phyloP scores from a whole-genome alignment of 2,113 vertebrate species.

The Corythornis cristatus region DNA sequence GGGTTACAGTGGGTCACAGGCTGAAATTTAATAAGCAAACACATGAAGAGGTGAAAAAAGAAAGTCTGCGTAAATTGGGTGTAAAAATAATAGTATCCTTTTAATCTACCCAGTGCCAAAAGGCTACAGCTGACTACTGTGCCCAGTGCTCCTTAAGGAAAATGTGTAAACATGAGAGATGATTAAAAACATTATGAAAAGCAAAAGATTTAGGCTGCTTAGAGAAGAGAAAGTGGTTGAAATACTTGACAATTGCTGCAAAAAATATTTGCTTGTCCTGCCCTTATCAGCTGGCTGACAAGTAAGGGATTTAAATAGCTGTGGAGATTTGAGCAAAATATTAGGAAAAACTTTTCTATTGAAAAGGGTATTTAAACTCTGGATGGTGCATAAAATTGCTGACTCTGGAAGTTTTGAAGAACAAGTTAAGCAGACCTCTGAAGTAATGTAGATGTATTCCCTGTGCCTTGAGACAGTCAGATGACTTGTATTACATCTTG shows the following conservation, averaged over 20 bases:
- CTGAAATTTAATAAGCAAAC: not conserved
- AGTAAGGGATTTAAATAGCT: not conserved
- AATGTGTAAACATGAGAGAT: not conserved
- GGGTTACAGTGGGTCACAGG: not conserved
- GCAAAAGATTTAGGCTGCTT: not conserved
- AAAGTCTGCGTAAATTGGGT: not conserved
- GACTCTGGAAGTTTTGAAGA: not conserved
- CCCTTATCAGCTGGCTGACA: rapidly evolving
- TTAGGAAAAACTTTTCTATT: not conserved
- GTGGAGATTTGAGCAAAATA: not conserved
- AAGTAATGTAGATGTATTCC: not conserved
- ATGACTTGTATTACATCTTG: not conserved
- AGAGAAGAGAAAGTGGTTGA: not conserved
- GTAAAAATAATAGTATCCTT: not conserved
- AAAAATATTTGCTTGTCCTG: not conserved
- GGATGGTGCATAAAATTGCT: not conserved
- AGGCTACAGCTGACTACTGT: not conserved
- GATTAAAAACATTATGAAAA: not conserved
- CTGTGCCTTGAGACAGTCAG: not conserved
- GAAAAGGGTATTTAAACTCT: not conserved
- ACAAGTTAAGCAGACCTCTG: not conserved
- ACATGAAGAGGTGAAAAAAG: not conserved
- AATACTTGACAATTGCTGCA: not conserved
- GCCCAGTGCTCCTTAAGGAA: not conserved
- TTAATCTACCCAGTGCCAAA: not conserved